Base-by-base conservation (phyloP, 2,888 invertebrate genomes). In the Stenodema calcarata region DNA sequence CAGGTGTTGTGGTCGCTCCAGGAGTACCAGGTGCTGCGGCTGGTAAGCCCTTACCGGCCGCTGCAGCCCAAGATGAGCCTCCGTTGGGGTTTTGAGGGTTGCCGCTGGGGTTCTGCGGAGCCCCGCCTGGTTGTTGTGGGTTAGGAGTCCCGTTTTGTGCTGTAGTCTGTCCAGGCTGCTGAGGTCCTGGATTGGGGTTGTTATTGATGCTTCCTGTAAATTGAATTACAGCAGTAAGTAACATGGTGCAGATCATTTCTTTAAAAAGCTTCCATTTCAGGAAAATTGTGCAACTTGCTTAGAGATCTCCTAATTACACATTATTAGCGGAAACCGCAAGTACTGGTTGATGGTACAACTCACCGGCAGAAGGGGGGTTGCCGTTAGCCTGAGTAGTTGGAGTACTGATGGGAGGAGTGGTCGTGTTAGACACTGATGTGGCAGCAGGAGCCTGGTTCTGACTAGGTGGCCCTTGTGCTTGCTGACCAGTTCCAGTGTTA, bases 1-100 rank as follows among this genome's bases (percentile, higher is more conserved):
- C 78, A 35, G 87, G 80, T 75, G 91, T 90, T 91, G 90, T 90
- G 90, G 91, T 73, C 91, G 90, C 80, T 90, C 90, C n/a, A n/a
- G 42, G 90, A 90, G 87, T 27, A 1, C 76, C 62, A 9, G 54
- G 54, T 16, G 54, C 4, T n/a, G 86, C 9, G 47, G 54, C 44
- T 0, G 86, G 86, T 11, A 86, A 78, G 18, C 86, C 86, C 78
- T 86, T 83, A 18, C 84, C 87, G 14, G 87, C 76, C 18, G 87
- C 82, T 28, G 70, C 50, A 12, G 87, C 82, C 87, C 87, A 82
- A 6, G 84, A 84, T 6, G 84, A 70, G 11, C 84, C 84, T 3
- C 73, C 47, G 44, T 82, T 82, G 69, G 84, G 35, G 16, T 41
- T 18, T 27, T 84, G 73, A 18, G 70, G 44, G 30, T 62, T 62